Base-by-base conservation (phyloP, 2,888 invertebrate genomes). In the Plebejus argus region DNA sequence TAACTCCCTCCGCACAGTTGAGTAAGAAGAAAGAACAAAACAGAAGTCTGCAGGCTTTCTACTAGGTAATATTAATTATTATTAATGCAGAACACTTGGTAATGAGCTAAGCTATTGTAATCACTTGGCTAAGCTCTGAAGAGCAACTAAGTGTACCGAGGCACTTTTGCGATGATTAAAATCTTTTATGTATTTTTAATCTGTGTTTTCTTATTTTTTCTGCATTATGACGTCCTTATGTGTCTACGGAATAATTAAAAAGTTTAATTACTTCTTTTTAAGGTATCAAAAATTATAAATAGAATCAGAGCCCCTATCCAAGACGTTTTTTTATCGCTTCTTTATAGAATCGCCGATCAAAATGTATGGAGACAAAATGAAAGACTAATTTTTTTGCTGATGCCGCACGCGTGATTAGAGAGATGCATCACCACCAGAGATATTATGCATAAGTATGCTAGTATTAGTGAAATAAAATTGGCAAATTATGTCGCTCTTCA, bases 121-220 rank as follows among this genome's bases (percentile, higher is more conserved):
- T 28, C 66, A 66, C 33, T 66, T 66, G 28, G 66, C 66, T 66
- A 18, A 66, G 66, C 66, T 18, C 33, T 66, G 28, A 66, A 28
- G 66, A 66, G 28, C 18, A 10, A 1, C 33, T 66, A 66, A 66
- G 33, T 66, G 28, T 3, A 10, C 15, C 66, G 66, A 28, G 33
- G 66, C 28, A 33, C 66, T 33, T 61, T 12, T 15, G 66, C 15
- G 28, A 66, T 66, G 20, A 66, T 66, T 66, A 66, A 66, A 28
- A 33, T 66, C 66, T 66, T 28, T 66, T 66, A 33, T 33, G 28
- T 33, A 28, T 66, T 66, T 66, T 23, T 66, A 66, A 28, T 66
- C 15, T 28, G 28, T 66, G 66, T 66, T 66, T 66, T 28, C 66
- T 66, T 66, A 28, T 66, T 66, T 66, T 28, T 15, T 66, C 28